These are phyloP conservation scores for Pelobates fuscus DNA, from an alignment of 2,113 vertebrate species.

Conservation along the genomic window DNA sequence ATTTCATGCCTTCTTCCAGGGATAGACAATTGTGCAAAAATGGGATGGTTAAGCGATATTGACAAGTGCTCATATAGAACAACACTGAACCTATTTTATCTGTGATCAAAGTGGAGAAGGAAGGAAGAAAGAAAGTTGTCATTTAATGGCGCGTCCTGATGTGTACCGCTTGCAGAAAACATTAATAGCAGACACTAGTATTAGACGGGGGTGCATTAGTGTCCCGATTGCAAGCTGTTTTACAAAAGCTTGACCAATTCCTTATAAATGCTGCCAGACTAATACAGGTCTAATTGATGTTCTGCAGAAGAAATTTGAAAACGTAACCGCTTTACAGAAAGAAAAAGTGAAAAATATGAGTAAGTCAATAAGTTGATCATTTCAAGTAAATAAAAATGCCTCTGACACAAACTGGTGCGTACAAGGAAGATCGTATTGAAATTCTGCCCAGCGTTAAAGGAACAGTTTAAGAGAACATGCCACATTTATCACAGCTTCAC, in stretches of 20 bases:
- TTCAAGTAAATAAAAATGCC: slow-evolving; percentile 57
- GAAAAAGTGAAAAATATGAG: slow-evolving; percentile 52
- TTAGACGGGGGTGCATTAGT: slow-evolving; percentile 22
- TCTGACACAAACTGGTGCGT: slow-evolving; percentile 23
- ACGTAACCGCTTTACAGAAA: slow-evolving; percentile 33
- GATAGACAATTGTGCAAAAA: slow-evolving; percentile 59
- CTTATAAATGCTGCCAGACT: slow-evolving; percentile 43
- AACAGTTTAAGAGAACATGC: slow-evolving; percentile 66
- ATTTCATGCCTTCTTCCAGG: slow-evolving; percentile 59
- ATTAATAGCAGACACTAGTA: slow-evolving; percentile 34
- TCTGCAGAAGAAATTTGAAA: slow-evolving; percentile 38
- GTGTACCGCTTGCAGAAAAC: slow-evolving; percentile 32
- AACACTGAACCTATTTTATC: slow-evolving; percentile 52
- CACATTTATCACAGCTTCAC: slow-evolving; percentile 73
- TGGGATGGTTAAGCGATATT: slow-evolving; percentile 52
- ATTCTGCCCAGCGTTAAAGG: slow-evolving; percentile 68
- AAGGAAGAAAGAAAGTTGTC: slow-evolving; percentile 42
- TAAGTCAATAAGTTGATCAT: slow-evolving; percentile 52
- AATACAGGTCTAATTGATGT: slow-evolving; percentile 43
- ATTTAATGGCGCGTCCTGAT: slow-evolving; percentile 48
- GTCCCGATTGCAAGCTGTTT: slow-evolving; percentile 52
- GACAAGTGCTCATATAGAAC: slow-evolving; percentile 45
- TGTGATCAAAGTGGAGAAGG: slow-evolving; percentile 41
- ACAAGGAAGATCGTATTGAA: slow-evolving; percentile 59
- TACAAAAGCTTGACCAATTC: slow-evolving; percentile 43